Conservation (phyloP, 1,140 invertebrate genomes). For the Ceratoteleas bidentatus region DNA sequence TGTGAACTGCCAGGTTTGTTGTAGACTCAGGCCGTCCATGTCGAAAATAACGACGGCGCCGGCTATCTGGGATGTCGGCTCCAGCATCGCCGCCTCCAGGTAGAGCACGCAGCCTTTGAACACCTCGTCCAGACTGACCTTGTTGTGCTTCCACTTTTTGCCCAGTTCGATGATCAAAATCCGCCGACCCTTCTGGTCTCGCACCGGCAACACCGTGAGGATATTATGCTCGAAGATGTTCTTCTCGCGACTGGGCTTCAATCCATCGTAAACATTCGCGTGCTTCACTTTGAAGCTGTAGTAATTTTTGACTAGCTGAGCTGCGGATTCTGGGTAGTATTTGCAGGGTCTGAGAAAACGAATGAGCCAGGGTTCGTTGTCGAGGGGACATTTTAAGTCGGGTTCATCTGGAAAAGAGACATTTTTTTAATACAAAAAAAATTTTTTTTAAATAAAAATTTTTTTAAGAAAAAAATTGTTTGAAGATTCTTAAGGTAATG, state of each 20-base stretch:
- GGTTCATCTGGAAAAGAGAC: conserved; percentile 83
- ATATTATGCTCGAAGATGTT: conserved; percentile 91
- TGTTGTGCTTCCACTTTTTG: conserved; percentile 92
- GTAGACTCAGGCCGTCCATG: conserved; percentile 88
- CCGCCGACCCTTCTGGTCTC: conserved; percentile 88
- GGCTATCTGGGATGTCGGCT: conserved; percentile 88
- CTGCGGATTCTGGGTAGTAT: conserved; percentile 90
- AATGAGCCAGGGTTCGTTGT: conserved; percentile 88
- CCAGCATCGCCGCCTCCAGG: conserved; percentile 89
- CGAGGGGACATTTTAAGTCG: conserved; percentile 85
- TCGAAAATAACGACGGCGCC: conserved; percentile 91
- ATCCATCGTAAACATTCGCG: conserved; percentile 85
- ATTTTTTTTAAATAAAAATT: too few species aligned
- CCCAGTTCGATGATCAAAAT: conserved; percentile 89
- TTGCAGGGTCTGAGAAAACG: conserved; percentile 89
- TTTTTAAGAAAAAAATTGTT: too few species aligned
- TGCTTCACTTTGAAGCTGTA: conserved; percentile 91
- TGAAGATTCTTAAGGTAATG: too few species aligned
- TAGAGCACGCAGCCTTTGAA: conserved; percentile 91
- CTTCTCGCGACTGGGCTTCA: conserved; percentile 86
- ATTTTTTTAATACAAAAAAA: conserved; percentile 2
- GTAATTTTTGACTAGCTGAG: conserved; percentile 88
- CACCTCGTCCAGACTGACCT: conserved; percentile 89
- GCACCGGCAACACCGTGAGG: conserved; percentile 87
- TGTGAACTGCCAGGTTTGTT: conserved; percentile 87